Evolutionary conservation across 2,113 vertebrate genomes (phyloP).

Genomic region (Zingel zingel): DNA sequence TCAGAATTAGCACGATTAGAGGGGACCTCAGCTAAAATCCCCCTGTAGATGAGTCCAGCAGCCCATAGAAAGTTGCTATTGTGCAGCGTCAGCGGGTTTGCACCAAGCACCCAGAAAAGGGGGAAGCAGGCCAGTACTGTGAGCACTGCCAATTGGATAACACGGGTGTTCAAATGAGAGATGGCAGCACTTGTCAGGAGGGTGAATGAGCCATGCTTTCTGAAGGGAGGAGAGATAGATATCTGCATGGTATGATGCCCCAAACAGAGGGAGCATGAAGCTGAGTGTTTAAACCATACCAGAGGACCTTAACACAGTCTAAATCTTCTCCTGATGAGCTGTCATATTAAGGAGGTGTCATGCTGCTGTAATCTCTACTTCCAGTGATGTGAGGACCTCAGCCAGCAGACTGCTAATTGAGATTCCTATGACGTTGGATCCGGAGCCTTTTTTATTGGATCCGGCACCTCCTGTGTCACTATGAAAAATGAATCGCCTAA

Average conservation of each 20-base stretch:
- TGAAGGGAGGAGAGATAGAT: conserved; percentile 47
- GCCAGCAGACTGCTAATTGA: background rate
- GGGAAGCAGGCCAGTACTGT: conserved; percentile 49
- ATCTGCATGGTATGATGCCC: conserved; percentile 26
- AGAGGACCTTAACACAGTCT: conserved; percentile 12
- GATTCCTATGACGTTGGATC: background rate
- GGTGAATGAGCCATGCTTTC: conserved; percentile 67
- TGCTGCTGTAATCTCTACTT: conserved; percentile 34
- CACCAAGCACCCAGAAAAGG: conserved; percentile 43
- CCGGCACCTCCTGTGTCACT: no score
- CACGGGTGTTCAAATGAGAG: conserved; percentile 65
- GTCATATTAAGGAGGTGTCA: conserved; percentile 42
- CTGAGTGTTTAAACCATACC: background rate
- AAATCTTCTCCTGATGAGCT: conserved; percentile 41
- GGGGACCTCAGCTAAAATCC: conserved; percentile 66
- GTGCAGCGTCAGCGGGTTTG: conserved; percentile 73
- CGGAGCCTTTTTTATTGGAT: no score
- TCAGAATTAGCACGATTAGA: conserved; percentile 73
- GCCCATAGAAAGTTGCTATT: conserved; percentile 70
- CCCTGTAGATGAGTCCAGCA: conserved; percentile 48
- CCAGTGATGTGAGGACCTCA: conserved; percentile 9
- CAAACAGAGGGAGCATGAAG: conserved; percentile 34
- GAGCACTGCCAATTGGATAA: conserved; percentile 71
- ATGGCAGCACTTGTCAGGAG: conserved; percentile 65
- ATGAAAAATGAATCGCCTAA: no score